Evolutionary conservation across 2,797 vertebrate genomes (phyloP).

Genomic region (Alosa sapidissima): DNA sequence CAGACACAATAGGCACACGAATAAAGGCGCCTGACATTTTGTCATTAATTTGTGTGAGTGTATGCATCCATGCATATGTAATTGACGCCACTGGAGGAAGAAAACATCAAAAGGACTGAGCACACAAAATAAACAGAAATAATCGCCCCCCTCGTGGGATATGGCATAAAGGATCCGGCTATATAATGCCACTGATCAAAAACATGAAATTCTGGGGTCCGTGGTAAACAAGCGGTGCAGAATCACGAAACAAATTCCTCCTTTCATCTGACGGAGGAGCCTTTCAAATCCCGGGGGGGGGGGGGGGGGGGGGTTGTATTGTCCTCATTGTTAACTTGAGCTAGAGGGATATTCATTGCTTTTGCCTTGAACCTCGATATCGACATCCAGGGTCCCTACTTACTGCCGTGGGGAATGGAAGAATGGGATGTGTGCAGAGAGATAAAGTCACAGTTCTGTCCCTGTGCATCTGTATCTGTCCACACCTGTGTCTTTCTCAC

Average conservation of each 20-base stretch:
- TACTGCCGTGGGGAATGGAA: background rate
- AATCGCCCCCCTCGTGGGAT: constrained; percentile 5
- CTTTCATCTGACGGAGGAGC: constrained; percentile 5
- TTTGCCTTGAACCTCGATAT: background rate
- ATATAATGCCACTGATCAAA: constrained; percentile 26
- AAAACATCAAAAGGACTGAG: constrained; percentile 10
- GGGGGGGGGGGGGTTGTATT: background rate
- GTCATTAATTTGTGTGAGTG: constrained; percentile 25
- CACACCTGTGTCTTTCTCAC: background rate
- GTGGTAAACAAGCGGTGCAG: constrained; percentile 9
- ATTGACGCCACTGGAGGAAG: background rate
- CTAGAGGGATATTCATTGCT: background rate
- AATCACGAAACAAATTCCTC: constrained; percentile 19
- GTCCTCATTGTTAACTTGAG: constrained; percentile 10
- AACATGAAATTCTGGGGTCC: constrained; percentile 9
- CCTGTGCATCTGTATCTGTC: background rate
- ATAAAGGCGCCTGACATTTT: constrained; percentile 24
- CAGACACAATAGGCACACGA: background rate
- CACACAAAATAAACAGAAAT: constrained; percentile 21
- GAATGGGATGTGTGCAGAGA: background rate
- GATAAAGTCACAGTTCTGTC: background rate
- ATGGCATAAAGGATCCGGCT: constrained; percentile 8
- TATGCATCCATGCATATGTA: constrained; percentile 19
- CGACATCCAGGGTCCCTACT: background rate
- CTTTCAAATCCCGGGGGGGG: constrained; percentile 10